phyloP scores from a whole-genome alignment of 2,797 vertebrate species.

The Parauchenoglanis punctatus region DNA sequence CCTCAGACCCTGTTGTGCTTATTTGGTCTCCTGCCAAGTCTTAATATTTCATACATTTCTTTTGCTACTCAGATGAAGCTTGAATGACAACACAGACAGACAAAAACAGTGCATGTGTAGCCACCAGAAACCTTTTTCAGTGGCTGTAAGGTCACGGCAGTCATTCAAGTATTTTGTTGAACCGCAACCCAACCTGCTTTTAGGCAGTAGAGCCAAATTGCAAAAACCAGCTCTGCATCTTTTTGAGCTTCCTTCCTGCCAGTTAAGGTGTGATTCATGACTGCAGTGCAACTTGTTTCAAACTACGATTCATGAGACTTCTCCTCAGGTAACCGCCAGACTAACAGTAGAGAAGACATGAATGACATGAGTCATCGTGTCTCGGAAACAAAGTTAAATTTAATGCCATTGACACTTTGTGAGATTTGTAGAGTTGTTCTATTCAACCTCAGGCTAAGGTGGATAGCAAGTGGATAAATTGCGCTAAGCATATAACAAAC shows the following conservation, averaged over 20 bases:
- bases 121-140: conserved; percentile 35
- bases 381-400: neutral
- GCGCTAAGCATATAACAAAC: neutral
- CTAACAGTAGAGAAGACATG: neutral
- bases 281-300: neutral
- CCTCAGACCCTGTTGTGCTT: neutral
- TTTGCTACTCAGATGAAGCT: conserved; percentile 40
- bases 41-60: conserved; percentile 51
- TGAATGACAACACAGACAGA: conserved; percentile 41
- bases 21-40: neutral
- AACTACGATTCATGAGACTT: conserved; percentile 6
- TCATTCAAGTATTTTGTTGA: conserved; percentile 20
- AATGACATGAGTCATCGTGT: neutral
- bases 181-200: conserved; percentile 37
- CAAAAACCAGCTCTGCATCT: conserved; percentile 30
- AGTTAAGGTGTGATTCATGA: conserved; percentile 13
- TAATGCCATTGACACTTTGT: neutral
- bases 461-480: neutral
- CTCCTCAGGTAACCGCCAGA: neutral
- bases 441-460: neutral
- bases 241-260: conserved; percentile 23
- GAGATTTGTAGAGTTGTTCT: neutral
- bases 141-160: conserved; percentile 39
- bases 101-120: conserved; percentile 32
- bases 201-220: conserved; percentile 20